These are phyloP conservation scores for Aphrophora alni DNA, from an alignment of 2,888 invertebrate genomes.

Conservation along the genomic window DNA sequence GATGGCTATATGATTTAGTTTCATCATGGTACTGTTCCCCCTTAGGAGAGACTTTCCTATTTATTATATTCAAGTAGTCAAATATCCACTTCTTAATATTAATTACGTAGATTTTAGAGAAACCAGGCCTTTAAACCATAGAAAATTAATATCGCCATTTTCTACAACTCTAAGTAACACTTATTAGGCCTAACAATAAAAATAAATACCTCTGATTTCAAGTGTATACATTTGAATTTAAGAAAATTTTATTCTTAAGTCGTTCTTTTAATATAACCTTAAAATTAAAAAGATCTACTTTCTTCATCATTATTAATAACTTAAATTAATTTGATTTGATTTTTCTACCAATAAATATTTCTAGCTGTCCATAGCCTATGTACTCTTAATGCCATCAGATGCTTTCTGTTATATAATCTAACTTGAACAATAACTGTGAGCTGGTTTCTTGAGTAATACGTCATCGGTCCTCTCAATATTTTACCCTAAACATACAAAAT, in stretches of 20 bases:
- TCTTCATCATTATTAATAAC: background rate
- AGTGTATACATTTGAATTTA: too few relatives aligned
- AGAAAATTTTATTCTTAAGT: background rate
- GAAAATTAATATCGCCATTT: too few relatives aligned
- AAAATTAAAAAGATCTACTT: background rate
- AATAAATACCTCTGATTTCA: too few relatives aligned
- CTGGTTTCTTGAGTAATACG: background rate
- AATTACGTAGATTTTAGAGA: too few relatives aligned
- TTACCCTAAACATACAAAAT: background rate
- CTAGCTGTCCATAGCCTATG: background rate
- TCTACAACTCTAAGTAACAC: too few relatives aligned
- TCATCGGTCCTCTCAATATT: background rate
- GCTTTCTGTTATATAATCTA: background rate
- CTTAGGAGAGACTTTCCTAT: too few relatives aligned
- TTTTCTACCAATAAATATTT: background rate
- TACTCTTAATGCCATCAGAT: background rate
- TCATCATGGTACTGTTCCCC: too few relatives aligned
- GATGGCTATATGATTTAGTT: too few relatives aligned
- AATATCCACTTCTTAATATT: too few relatives aligned
- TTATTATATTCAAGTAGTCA: too few relatives aligned
- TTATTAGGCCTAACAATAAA: too few relatives aligned
- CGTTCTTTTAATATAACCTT: background rate
- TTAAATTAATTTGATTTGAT: background rate
- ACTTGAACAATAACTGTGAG: background rate
- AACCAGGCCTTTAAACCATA: too few relatives aligned